phyloP scores from a whole-genome alignment of 92 coral and sea anemone genomes.

The Umimayanthus kanabou region DNA sequence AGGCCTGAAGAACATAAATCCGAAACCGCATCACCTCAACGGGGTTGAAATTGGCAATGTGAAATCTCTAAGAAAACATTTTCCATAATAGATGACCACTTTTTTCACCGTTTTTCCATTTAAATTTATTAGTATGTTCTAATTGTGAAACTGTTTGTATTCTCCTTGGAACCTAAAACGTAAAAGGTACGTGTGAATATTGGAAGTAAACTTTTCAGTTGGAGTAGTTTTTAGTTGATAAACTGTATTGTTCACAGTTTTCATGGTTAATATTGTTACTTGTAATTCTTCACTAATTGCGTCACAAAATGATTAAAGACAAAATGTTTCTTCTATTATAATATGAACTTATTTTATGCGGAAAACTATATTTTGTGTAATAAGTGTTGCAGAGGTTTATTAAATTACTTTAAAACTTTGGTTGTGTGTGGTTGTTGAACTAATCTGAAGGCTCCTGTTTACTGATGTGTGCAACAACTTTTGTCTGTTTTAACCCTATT shows the following conservation, averaged over 20 bases:
- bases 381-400: slow-evolving; percentile 8
- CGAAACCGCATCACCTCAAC: not conserved
- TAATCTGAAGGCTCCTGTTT: too few species aligned
- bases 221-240: not conserved
- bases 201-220: not conserved
- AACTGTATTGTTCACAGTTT: not conserved
- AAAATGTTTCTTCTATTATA: not conserved
- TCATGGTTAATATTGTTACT: not conserved
- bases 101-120: not conserved
- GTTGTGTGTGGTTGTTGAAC: not conserved
- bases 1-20: not conserved
- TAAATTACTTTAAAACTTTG: slow-evolving; percentile 1
- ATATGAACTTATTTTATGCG: not conserved
- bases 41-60: not conserved
- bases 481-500: too few species aligned
- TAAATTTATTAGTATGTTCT: not conserved
- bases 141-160: not conserved
- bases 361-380: slow-evolving; percentile 5
- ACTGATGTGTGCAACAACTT: too few species aligned
- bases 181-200: not conserved
- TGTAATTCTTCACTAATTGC: not conserved
- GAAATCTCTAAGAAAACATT: not conserved
- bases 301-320: not conserved
- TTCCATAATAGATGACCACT: not conserved
- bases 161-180: not conserved